Evolutionary conservation across 35 echinoderm and acorn worm genomes (phyloP).

Genomic region (Acanthaster planci): DNA sequence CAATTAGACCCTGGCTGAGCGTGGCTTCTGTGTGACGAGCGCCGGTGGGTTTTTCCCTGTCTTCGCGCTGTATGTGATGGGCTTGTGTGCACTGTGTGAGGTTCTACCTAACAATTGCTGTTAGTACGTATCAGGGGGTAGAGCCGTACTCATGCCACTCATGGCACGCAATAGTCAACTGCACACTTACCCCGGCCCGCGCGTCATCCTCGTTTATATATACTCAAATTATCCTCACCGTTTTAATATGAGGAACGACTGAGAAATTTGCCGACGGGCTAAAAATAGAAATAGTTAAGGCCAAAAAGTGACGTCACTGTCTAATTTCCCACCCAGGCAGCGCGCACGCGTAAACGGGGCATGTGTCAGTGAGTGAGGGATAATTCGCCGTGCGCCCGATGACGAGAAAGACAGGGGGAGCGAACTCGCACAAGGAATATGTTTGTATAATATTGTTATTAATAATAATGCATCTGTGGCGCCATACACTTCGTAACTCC

Average conservation of each 20-base stretch:
- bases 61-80: background rate
- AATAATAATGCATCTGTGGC: background rate
- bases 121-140: background rate
- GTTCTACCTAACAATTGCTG: background rate
- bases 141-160: background rate
- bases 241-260: conserved; percentile 22
- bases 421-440: background rate
- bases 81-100: background rate
- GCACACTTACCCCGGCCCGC: background rate
- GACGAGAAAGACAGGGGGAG: background rate
- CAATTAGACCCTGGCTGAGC: background rate
- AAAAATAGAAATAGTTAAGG: background rate
- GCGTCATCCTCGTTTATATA: background rate
- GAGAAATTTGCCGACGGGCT: background rate
- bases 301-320: background rate
- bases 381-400: background rate
- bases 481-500: background rate
- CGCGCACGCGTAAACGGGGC: background rate
- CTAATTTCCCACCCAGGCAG: background rate
- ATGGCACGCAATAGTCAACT: conserved; percentile 20
- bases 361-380: conserved; percentile 9
- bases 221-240: conserved; percentile 8
- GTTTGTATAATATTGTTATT: conserved; percentile 27
- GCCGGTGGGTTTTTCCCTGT: background rate
- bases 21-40: background rate